Evolutionary conservation across 2,888 invertebrate genomes (phyloP), one percentile per base, ranked within the genome.

Genomic region (Dynastes tityus): DNA sequence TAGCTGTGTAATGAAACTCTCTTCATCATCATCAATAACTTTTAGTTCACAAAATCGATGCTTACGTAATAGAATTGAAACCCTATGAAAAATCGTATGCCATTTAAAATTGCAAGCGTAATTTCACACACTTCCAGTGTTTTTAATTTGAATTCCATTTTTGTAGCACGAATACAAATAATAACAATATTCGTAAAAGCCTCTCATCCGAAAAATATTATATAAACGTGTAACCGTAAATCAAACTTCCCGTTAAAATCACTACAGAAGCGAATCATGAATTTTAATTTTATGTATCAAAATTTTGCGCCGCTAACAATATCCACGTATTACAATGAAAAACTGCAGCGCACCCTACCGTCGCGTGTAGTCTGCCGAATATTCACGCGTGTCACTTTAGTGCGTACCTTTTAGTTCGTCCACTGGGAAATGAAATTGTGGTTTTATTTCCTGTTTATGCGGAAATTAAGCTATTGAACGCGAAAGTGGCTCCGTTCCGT

Each of bases 361-460:
- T 6, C 37, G 6, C 37, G 37, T 6, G 45, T 45, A 45, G 45
- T 40, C 9, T 6, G 40, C 45, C 45, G 45, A 45, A 45, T 40
- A 40, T 45, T 45, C 45, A 0, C 32, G n/a, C 37, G 9, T 13
- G 32, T 58, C 37, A 40, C 29, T 1, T 29, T 11, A 27, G 13
- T 22, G 55, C 55, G 16, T 58, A 58, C 55, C 37, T 58, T 58
- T 73, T n/a, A 61, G n/a, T 40, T 29, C 37, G 32, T 58, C 27
- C 55, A 40, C 37, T 58, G 73, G 73, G 73, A 73, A 73, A 73
- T 73, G 73, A 73, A 73, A 73, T 73, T 73, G 73, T 73, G 73
- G 73, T 27, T 73, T 73, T 73, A 73, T 73, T 58, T 73, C 73
- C 55, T 55, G 55, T 73, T 73, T 73, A 58, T 58, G 58, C 73